A percentile compares a stretch with the other conserved stretches of the same genome.
phyloP scores from a whole-genome alignment of 2,797 vertebrate species.

The Chromobotia macracanthus region DNA sequence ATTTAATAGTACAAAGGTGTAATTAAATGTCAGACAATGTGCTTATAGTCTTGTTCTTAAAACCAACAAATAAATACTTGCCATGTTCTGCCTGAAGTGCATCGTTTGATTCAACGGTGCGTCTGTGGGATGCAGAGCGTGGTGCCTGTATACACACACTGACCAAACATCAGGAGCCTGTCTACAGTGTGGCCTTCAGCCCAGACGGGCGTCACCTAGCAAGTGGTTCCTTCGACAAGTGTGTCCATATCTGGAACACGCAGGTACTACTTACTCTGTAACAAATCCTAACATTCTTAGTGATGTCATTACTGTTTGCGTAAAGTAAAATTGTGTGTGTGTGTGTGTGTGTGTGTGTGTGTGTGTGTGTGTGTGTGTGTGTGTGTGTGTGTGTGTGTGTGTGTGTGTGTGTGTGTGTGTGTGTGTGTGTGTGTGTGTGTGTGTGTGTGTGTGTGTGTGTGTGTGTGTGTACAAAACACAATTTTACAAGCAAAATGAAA shows the following conservation, averaged over 20 bases:
- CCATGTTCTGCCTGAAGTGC: slow-evolving; percentile 75
- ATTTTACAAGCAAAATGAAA: too few species aligned
- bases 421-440: too few species aligned
- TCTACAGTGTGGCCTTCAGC: slow-evolving; percentile 99
- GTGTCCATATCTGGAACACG: slow-evolving; percentile 99
- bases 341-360: too few species aligned
- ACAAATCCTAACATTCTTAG: background rate
- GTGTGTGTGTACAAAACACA: too few species aligned
- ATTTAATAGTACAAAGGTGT: background rate
- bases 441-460: too few species aligned
- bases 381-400: too few species aligned
- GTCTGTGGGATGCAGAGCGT: slow-evolving; percentile 96
- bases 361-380: too few species aligned
- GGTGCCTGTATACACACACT: slow-evolving; percentile 96
- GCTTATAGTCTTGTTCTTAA: background rate
- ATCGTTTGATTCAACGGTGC: slow-evolving; percentile 96
- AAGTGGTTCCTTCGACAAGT: slow-evolving; percentile 98
- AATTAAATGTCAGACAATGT: background rate
- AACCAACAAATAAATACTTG: background rate
- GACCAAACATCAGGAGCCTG: slow-evolving; percentile 98
- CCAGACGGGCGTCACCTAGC: slow-evolving; percentile 97
- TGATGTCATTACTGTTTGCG: background rate
- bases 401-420: too few species aligned
- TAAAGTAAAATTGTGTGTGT: background rate
- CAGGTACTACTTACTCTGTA: slow-evolving; percentile 78